Conservation (phyloP, 1,140 invertebrate species). For the Oedothorax gibbosus region DNA sequence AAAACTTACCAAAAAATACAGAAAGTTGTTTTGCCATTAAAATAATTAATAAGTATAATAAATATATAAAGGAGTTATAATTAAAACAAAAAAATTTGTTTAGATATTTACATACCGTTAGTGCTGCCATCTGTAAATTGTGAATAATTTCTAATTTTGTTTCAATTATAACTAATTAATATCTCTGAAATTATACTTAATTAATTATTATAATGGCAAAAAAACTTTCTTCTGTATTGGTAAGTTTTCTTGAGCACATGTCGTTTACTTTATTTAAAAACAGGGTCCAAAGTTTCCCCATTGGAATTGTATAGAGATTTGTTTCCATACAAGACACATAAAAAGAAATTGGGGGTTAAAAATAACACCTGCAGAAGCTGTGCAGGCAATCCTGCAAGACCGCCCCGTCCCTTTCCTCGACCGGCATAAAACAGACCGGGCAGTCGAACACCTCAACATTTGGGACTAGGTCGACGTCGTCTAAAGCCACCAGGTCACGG, state of each 20-base stretch:
- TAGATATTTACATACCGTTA: no score
- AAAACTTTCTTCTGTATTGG: no score
- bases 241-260: no score
- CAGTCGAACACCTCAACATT: conserved; percentile 85
- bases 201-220: background rate
- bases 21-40: no score
- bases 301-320: no score
- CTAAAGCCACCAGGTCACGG: conserved; percentile 67
- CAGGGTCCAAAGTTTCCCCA: no score
- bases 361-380: conserved; percentile 81
- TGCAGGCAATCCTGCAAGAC: conserved; percentile 90
- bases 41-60: no score
- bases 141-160: no score
- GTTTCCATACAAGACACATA: no score
- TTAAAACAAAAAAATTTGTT: background rate
- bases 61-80: background rate
- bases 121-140: no score
- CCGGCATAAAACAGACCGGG: conserved; percentile 82
- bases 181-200: background rate
- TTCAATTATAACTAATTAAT: background rate
- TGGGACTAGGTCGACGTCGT: conserved; percentile 78
- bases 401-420: conserved; percentile 77
- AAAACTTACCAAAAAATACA: no score
- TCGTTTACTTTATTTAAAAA: no score
- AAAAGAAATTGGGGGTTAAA: background rate